Base-by-base conservation (phyloP, 2,888 invertebrate species). In the Automeris io region DNA sequence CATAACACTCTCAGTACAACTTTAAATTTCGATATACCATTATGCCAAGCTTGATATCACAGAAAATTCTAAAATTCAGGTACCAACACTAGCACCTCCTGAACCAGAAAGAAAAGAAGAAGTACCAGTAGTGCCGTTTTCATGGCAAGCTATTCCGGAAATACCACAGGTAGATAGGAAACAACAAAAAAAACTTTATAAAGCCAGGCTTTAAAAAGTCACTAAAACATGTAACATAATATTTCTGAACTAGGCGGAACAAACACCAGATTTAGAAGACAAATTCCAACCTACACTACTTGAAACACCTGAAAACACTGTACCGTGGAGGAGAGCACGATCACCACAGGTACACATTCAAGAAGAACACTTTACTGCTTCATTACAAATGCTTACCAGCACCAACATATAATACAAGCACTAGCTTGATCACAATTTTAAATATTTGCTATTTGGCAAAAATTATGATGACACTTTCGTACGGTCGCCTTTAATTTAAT, bases 61-160 rank as follows among this genome's bases (percentile, higher is more conserved):
- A 32, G 18, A 41, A 24, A 42, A 38, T 33, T 26, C 2, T 26
- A 18, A 33, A 25, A 39, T 51, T 57, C 68, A 82, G 83, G 73
- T 76, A 46, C 73, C 78, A 33, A 59, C 58, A 44, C 43, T 75
- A 37, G 51, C 68, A 43, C 67, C 68, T 43, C 64, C 76, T 16
- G 70, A 69, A 47, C 57, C 71, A 31, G 70, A 74, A 43, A 65
- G 63, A 51, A 68, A 62, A 49, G 70, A 65, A 33, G 75, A 75
- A 55, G 64, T 72, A 19, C 72, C 76, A 18, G 73, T 75, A 50
- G 72, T 78, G 29, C 69, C 78, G 35, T 83, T 85, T 57, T 85
- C 85, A 44, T 85, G 85, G 85, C 61, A 83, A 46, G 68, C 70
- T 31, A 85, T 85, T 58, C 83, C 85, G 46, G 85, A 83, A 71